A percentile compares a stretch with the other conserved stretches of the same genome.
These are phyloP conservation scores for Tauraco hartlaubi DNA, from an alignment of 2,797 vertebrate species.

Conservation along the genomic window DNA sequence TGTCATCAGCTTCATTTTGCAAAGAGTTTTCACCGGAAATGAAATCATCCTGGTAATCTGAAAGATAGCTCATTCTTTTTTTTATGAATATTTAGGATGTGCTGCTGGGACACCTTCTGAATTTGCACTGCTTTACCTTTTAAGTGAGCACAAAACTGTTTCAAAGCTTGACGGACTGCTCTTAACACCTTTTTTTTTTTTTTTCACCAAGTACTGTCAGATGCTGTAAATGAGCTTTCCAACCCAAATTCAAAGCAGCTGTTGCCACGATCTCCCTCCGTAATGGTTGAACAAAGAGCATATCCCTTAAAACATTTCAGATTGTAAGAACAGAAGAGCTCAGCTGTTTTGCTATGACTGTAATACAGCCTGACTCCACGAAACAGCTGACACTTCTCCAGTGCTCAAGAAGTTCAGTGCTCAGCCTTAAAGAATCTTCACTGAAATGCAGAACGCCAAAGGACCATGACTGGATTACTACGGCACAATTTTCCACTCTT, in stretches of 20 bases:
- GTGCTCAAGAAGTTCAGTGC: neutral
- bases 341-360: neutral
- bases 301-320: neutral
- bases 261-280: neutral
- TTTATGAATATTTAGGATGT: neutral
- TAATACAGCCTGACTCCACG: neutral
- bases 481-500: neutral
- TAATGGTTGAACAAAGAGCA: neutral
- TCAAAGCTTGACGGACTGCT: neutral
- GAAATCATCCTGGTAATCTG: neutral
- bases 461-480: accelerated
- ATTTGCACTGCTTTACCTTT: neutral
- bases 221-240: neutral
- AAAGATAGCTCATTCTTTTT: neutral
- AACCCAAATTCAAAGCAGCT: slow-evolving; percentile 8
- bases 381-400: neutral
- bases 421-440: accelerated
- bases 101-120: neutral
- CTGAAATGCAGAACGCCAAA: neutral
- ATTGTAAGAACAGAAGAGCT: neutral
- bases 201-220: neutral
- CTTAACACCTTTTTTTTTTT: neutral
- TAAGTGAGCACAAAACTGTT: neutral
- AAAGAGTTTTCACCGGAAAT: neutral
- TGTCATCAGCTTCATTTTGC: neutral